Percentiles rank a stretch among this genome's conserved stretches.
phyloP scores from a whole-genome alignment of 2,888 invertebrate species.

The Ptychoptera contaminata region DNA sequence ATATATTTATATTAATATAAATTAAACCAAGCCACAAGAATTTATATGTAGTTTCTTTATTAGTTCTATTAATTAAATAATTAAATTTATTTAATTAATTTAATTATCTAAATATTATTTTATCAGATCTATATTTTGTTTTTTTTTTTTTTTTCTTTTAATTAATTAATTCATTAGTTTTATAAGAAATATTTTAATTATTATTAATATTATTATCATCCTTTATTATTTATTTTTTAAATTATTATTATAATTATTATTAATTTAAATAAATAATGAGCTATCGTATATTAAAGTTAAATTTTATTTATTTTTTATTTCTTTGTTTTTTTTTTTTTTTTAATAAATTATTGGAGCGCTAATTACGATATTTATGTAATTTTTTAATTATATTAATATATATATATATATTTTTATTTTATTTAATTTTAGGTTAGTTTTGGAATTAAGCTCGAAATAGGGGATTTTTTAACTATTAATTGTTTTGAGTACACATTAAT shows the following conservation, averaged over 20 bases:
- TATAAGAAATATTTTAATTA: not conserved
- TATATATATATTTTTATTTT: not conserved
- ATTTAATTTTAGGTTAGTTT: not conserved
- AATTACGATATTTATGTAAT: not conserved
- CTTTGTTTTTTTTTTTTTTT: constrained; percentile 2
- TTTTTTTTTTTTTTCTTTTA: not conserved
- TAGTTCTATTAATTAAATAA: not conserved
- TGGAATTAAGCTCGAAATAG: constrained; percentile 5
- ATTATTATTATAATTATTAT: not conserved
- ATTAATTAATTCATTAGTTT: not conserved
- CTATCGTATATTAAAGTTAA: not conserved
- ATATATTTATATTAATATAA: not conserved
- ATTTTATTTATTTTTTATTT: not conserved
- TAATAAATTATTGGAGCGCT: constrained; percentile 4
- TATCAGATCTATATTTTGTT: constrained; percentile 2
- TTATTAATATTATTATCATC: not conserved
- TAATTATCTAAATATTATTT: not conserved
- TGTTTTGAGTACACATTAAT: too few species aligned
- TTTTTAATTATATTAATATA: not conserved
- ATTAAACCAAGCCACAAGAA: not conserved
- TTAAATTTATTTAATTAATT: not conserved
- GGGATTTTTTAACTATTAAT: not conserved
- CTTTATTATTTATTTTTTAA: not conserved
- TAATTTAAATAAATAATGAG: not conserved
- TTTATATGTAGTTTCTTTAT: not conserved